Base-by-base conservation (phyloP, 37 sponge, comb jelly and placozoan genomes). In the Theonella swinhoei region DNA sequence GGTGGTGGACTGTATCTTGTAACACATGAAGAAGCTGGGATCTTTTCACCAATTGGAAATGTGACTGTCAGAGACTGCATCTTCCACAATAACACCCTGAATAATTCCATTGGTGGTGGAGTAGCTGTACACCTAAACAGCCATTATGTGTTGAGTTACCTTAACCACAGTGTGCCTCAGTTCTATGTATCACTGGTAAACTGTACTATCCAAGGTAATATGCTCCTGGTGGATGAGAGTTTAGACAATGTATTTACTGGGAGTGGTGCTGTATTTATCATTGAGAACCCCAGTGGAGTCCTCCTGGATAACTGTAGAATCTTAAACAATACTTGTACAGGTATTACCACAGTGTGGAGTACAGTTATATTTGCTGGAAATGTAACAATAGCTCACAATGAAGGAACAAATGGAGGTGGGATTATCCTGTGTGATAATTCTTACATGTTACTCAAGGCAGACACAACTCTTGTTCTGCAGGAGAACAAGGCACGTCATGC, bases 371-470 rank as follows among this genome's bases (percentile, higher is more conserved):
- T 78, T 36, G 25, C 35, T 22, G 78, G 78, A 14, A 35, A 62
- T 31, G 65, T 78, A 22, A 78, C 65, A 11, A 78, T 78, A 36
- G 0, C 34, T 25, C 37, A 64, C 38, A 78, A 78, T 39, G 37
- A 40, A 31, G 65, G 39, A 24, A 64, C 22, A 24, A 5, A 78
- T 64, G 78, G 78, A 31, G 78, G 78, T 9, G 78, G 78, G 2
- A 78, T 78, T 35, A 19, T 78, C 4, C 78, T 78, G 26, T 78
- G 65, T 78, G 64, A 62, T 3, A 39, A 28, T 1, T 62, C 65
- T 14, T 64, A n/a, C 22, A 62, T 78, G 78, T 9, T 64, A 7
- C 39, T 78, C 5, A 34, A 9, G 23, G 62, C 78, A 24, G 3
- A 64, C 2, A 64, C 65, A 1, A 78, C 64, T 24, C 24, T 78